Evolutionary conservation across 2,888 invertebrate species (phyloP), one percentile per base, ranked within the genome.

Genomic region (Hoplodrina blanda): DNA sequence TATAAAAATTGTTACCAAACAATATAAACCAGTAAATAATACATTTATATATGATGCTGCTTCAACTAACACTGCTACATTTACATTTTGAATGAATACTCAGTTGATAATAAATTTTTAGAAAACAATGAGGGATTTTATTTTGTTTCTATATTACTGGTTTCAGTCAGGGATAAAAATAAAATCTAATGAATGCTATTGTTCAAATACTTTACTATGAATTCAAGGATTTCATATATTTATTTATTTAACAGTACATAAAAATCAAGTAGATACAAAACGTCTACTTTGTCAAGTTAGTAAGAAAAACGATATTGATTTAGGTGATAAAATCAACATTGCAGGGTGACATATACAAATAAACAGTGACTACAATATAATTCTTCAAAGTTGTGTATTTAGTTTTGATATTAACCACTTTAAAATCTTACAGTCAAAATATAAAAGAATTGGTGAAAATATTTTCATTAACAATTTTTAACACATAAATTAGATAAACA

Each of bases 11-110:
- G 97, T 99, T 67, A 99, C 99, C 4, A 97, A 97, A 88, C 99
- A 99, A 95, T 99, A 99, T 93, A 98, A 99, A 88, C 99, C 99
- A 50, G 97, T 99, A 69, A 98, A 99, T 93, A 99, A 99, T 93
- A 99, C 98, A 0, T 98, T 98, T 92, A 97, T 99, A 83, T 99
- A 99, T 94, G 99, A 99, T 96, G 99, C 98, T 62, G 98, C 99
- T 84, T 98, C 98, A 73, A 98, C 98, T 65, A 98, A 98, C 82
- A 98, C 98, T 65, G 97, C 97, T 57, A 98, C 98, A 60, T 98
- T 98, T 92, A 97, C 97, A 88, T 97, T 98, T 90, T 98, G 96
- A 84, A 70, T 68, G 41, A 64, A 52, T 68, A 65, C 41, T 63
- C 69, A 54, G 62, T 67, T 71, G 63, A 50, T 65, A 86, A 83